Percentiles rank a stretch among this genome's conserved stretches.
These are phyloP conservation scores for Diorhabda elongata DNA, from an alignment of 1,140 invertebrate genomes.

Conservation along the genomic window DNA sequence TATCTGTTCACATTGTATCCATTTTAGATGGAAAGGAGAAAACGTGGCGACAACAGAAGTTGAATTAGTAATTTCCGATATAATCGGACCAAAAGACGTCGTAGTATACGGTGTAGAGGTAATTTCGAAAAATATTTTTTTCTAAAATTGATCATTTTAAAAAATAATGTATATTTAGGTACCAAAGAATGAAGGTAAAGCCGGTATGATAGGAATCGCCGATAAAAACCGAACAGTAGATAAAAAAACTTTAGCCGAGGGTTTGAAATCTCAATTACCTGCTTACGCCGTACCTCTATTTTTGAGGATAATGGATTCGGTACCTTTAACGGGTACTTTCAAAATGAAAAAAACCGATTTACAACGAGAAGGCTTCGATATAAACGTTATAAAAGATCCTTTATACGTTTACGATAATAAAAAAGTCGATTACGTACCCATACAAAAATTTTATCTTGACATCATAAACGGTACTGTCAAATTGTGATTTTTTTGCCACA, in stretches of 20 bases:
- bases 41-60: conserved; percentile 97
- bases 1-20: too few species aligned
- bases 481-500: conserved; percentile 12
- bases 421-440: conserved; percentile 57
- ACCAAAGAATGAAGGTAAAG: conserved; percentile 81
- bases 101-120: conserved; percentile 88
- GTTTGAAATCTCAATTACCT: conserved; percentile 68
- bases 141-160: background rate
- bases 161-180: conserved; percentile 53
- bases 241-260: conserved; percentile 57
- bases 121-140: conserved; percentile 35
- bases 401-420: conserved; percentile 69
- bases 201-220: conserved; percentile 93
- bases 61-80: conserved; percentile 83
- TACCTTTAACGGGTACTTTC: conserved; percentile 86
- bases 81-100: conserved; percentile 67
- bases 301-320: conserved; percentile 70
- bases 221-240: conserved; percentile 68
- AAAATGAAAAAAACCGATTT: conserved; percentile 86
- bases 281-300: conserved; percentile 86
- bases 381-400: conserved; percentile 64
- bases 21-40: conserved; percentile 84
- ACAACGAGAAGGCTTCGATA: conserved; percentile 73
- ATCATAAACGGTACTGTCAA: conserved; percentile 46
- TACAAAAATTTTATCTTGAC: conserved; percentile 66